Base-by-base conservation (phyloP, 1,140 invertebrate species). In the Drosophila subpulchrella region DNA sequence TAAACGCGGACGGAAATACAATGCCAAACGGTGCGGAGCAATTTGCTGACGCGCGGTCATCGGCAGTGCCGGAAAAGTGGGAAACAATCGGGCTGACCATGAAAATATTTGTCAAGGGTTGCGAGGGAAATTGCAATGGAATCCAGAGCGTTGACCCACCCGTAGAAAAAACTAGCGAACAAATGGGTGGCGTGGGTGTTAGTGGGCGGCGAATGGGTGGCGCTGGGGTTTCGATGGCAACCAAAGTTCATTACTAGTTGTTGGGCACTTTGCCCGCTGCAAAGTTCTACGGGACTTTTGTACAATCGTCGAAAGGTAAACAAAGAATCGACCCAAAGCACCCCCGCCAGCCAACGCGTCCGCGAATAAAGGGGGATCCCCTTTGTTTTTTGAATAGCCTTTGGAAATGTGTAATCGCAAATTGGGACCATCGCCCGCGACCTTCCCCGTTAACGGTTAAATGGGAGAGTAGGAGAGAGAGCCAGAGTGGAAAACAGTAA, bases 241-340 rank as follows among this genome's bases (percentile, higher is more conserved):
- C 30, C 55, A 81, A 57, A 83, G 68, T 80, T 88, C 73, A 86
- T 78, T 84, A 81, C 67, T 72, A 65, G 80, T 50, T 61, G 61
- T 56, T 50, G 61, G 57, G 48, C 54, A 34, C 57, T 67, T 76
- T 48, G 65, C 42, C 42, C 56, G 11, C 10, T 36, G 60, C 38
- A 30, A 53, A 66, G 65, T 66, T 36, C 36, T 65, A 58, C 57
- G 42, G 44, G 34, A 38, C 67, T 74, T 34, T 85, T 61, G 46
- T 42, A 30, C 54, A 65, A 82, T 78, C 63, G 77, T 47, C 56
- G 60, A 85, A 85, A 85, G 68, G 82, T 85, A 86, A 86, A 86
- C 83, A 86, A 86, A 78, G 85, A 78, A 82, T 86, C 68, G 81
- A 63, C 66, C 74, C 61, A 46, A 36, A 51, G 39, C 78, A 50